Evolutionary conservation across 64 coral and sea anemone species (phyloP).

Genomic region (Stichodactyla helianthus): DNA sequence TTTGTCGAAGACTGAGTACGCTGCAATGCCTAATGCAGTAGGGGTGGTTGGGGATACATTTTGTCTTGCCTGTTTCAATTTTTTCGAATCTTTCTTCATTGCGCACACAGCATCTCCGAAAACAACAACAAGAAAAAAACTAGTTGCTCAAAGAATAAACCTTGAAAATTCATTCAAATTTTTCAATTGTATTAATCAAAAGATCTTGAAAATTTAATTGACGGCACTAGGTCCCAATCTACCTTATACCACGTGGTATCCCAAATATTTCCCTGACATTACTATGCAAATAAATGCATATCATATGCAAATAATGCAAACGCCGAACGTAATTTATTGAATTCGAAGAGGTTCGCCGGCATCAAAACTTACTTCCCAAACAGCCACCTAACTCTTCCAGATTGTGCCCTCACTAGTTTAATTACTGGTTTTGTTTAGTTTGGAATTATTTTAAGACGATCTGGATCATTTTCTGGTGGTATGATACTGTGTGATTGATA

Average conservation of each 20-base stretch:
- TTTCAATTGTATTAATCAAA: not conserved
- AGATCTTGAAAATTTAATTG: not conserved
- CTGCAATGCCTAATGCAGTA: not conserved
- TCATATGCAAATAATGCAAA: not conserved
- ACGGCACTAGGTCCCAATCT: not conserved
- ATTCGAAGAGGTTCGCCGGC: constrained; percentile 8
- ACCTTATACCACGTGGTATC: not conserved
- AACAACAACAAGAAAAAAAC: not conserved
- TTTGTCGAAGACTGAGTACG: too few species aligned
- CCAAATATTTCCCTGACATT: not conserved
- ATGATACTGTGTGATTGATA: not conserved
- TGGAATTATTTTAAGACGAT: not conserved
- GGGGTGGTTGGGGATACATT: not conserved
- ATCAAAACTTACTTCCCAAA: not conserved
- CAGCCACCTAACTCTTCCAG: not conserved
- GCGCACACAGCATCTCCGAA: not conserved
- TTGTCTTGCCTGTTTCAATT: too few species aligned
- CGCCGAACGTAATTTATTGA: not conserved
- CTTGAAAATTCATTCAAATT: not conserved
- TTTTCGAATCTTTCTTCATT: not conserved
- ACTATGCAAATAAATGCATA: not conserved
- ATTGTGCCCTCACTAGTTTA: not conserved
- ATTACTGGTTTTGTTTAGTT: not conserved
- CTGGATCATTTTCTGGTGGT: not conserved
- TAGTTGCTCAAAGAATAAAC: not conserved